Evolutionary conservation across 2,888 invertebrate species (phyloP).

Genomic region (Caenorhabditis zanzibari): DNA sequence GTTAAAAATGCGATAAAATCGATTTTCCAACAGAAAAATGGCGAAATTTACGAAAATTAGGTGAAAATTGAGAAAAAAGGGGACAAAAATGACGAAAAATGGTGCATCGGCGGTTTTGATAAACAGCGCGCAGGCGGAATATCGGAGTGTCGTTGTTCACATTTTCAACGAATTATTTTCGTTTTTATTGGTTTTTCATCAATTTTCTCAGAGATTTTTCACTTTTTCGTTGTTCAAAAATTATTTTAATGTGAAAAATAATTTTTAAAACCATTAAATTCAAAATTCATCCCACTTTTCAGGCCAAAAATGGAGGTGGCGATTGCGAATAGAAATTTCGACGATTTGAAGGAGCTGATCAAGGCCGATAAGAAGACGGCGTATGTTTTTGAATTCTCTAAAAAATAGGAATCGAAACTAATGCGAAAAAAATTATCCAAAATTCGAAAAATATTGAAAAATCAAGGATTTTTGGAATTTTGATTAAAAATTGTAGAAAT

Average conservation of each 20-base stretch:
- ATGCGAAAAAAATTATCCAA: not conserved
- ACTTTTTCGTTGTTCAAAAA: no score
- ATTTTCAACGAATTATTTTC: no score
- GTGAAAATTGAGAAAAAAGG: not conserved
- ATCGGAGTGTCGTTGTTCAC: not conserved
- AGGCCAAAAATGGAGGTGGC: conserved; percentile 57
- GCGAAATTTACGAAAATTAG: not conserved
- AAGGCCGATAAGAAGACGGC: conserved; percentile 53
- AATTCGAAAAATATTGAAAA: conserved; percentile 16
- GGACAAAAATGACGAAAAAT: conserved; percentile 1
- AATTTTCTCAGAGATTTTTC: no score
- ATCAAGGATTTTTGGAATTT: not conserved
- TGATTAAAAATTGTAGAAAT: not conserved
- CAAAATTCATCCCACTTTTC: not conserved
- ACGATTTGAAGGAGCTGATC: conserved; percentile 47
- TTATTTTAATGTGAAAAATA: no score
- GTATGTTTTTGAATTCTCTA: conserved; percentile 25
- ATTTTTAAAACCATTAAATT: no score
- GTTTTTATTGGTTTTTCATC: no score
- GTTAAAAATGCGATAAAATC: not conserved
- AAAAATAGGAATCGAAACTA: not conserved
- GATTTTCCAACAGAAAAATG: not conserved
- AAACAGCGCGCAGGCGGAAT: conserved; percentile 10
- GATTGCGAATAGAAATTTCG: conserved; percentile 62
- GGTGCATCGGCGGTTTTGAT: conserved; percentile 15